Evolutionary conservation across 2,888 invertebrate species (phyloP).

Genomic region (Spodoptera exigua): DNA sequence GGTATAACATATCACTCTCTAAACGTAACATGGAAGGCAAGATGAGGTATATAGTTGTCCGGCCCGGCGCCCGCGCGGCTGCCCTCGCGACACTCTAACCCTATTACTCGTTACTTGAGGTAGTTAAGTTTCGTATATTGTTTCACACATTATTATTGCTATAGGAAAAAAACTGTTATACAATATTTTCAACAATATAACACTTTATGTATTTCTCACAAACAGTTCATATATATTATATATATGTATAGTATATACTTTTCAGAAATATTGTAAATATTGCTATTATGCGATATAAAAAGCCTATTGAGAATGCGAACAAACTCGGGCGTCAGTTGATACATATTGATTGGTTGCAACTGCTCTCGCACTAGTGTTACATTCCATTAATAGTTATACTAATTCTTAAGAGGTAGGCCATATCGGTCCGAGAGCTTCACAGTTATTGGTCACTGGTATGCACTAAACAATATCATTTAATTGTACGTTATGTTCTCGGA

Average conservation of each 20-base stretch:
- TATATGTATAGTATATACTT: conserved; percentile 33
- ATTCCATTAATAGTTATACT: conserved; percentile 46
- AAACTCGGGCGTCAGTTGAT: conserved; percentile 41
- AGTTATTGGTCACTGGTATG: conserved; percentile 58
- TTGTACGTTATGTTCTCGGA: conserved; percentile 56
- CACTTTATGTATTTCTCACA: conserved; percentile 71
- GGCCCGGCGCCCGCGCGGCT: conserved; percentile 50
- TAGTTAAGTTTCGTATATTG: conserved; percentile 85
- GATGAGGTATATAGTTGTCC: conserved; percentile 69
- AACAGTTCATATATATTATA: conserved; percentile 63
- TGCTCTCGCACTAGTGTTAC: conserved; percentile 32
- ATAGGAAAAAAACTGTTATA: conserved; percentile 80
- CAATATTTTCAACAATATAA: conserved; percentile 81
- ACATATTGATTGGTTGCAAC: conserved; percentile 15
- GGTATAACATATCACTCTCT: conserved; percentile 57
- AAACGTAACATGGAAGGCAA: conserved; percentile 77
- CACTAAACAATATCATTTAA: conserved; percentile 52
- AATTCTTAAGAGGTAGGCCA: conserved; percentile 74
- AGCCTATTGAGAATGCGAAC: conserved; percentile 44
- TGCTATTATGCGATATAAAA: conserved; percentile 30
- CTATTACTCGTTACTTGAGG: conserved; percentile 86
- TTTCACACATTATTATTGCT: conserved; percentile 84
- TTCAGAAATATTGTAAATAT: conserved; percentile 57
- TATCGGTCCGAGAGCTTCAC: conserved; percentile 65
- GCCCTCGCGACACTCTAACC: conserved; percentile 71